A percentile compares a stretch with the other conserved stretches of the same genome.
Conservation (phyloP, 2,113 vertebrate genomes). For the Gracilinanus agilis region DNA sequence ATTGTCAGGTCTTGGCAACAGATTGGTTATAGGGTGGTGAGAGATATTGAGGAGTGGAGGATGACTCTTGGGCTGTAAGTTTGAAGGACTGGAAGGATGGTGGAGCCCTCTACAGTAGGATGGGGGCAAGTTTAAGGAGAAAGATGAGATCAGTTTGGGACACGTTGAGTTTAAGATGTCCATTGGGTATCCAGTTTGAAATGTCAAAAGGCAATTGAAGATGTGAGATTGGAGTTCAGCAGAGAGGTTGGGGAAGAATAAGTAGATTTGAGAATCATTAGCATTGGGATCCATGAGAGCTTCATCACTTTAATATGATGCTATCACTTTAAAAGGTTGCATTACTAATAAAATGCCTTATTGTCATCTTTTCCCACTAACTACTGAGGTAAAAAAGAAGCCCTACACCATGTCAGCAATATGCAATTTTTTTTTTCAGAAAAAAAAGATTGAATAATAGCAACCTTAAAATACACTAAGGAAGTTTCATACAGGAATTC, state of each 20-base stretch:
- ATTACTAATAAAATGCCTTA: neutral
- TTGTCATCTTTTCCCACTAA: conserved; percentile 5
- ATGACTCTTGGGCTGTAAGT: neutral
- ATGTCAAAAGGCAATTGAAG: neutral
- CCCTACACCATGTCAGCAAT: neutral
- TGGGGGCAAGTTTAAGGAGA: neutral
- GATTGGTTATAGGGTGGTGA: neutral
- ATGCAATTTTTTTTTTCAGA: neutral
- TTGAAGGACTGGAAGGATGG: neutral
- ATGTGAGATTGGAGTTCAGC: neutral
- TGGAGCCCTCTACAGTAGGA: neutral
- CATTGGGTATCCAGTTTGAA: neutral
- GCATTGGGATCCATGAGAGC: neutral
- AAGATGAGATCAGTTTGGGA: neutral
- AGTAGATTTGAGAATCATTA: neutral
- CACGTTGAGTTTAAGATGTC: neutral
- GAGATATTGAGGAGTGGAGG: neutral
- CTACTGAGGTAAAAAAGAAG: conserved; percentile 7
- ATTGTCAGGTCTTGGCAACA: neutral
- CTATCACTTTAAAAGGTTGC: neutral
- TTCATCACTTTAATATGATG: neutral
- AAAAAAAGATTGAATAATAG: conserved; percentile 16
- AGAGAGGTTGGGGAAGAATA: neutral
- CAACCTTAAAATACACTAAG: neutral
- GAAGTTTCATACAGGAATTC: conserved; percentile 16